Conservation (phyloP, 2,113 vertebrate species). For the Trogon melanurus region DNA sequence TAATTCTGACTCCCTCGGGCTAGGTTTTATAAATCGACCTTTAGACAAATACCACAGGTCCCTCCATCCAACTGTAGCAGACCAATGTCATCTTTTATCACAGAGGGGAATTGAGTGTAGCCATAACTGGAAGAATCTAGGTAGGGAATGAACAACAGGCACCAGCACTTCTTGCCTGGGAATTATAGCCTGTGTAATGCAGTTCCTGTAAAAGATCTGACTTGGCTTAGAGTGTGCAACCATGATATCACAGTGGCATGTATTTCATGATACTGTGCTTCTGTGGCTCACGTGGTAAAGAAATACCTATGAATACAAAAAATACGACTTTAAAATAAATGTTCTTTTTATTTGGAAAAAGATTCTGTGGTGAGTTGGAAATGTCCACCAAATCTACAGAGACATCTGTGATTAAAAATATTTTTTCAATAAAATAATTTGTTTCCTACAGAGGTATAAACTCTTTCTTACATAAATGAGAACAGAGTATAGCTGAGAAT, state of each 20-base stretch:
- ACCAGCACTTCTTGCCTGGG: background rate
- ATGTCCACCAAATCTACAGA: background rate
- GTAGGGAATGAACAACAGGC: background rate
- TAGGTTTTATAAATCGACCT: background rate
- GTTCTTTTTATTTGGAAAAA: background rate
- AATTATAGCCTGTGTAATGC: background rate
- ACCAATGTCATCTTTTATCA: accelerated
- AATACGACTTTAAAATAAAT: background rate
- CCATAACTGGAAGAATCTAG: background rate
- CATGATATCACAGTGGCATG: background rate
- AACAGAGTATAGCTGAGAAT: background rate
- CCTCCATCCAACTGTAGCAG: background rate
- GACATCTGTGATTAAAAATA: background rate
- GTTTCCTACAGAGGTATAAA: background rate
- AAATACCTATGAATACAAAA: background rate
- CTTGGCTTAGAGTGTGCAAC: background rate
- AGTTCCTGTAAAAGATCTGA: background rate
- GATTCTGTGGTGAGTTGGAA: background rate
- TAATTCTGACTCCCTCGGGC: background rate
- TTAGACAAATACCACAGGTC: background rate
- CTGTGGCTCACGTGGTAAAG: background rate
- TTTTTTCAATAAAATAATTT: background rate
- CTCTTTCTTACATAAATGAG: background rate
- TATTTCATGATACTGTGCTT: background rate
- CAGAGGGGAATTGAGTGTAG: background rate